Evolutionary conservation across 2,113 vertebrate species (phyloP), one percentile per base, ranked within the genome.

Genomic region (Podarcis muralis): DNA sequence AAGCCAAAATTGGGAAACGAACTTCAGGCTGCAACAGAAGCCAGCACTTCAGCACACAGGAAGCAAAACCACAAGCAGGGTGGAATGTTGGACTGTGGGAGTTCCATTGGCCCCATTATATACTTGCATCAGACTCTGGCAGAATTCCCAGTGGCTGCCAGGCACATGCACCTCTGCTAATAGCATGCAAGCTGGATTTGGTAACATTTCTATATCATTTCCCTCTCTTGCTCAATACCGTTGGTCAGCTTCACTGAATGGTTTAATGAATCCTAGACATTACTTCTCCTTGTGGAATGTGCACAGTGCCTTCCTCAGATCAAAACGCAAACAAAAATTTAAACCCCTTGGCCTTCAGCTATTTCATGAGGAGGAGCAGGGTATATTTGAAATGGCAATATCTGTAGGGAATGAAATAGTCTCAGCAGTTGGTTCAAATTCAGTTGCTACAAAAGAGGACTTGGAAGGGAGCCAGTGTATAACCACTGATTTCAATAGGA

Each of bases 231-330:
- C 82, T 86, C 94, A 95, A 91, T 90, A 91, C 89, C 87, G 92
- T 90, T 94, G 92, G 90, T 90, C 89, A 93, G 76, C 88, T 93
- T 93, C 87, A 91, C 89, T 85, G 91, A 94, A 94, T 85, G 90
- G 91, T 87, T 92, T 89, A 92, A 93, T 87, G 95, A 95, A 92
- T 94, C 71, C 82, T 92, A 95, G 92, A 94, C 95, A 94, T 95
- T 93, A 96, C 93, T 96, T 96, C 94, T 92, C 71, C 65, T 89
- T 94, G 81, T 96, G 95, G 95, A 95, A 96, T 96, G 93, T 90
- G 89, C 95, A 90, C 87, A 95, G 94, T 90, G 93, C 93, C 88
- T 89, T 94, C 90, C 92, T 88, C 90, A 86, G 77, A 90, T 92
- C 71, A 85, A 95, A 95, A 94, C 87, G 93, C 84, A 85, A 71